Evolutionary conservation across 2,797 vertebrate genomes (phyloP), one percentile per base, ranked within the genome.

Genomic region (Sebastes iracundus): DNA sequence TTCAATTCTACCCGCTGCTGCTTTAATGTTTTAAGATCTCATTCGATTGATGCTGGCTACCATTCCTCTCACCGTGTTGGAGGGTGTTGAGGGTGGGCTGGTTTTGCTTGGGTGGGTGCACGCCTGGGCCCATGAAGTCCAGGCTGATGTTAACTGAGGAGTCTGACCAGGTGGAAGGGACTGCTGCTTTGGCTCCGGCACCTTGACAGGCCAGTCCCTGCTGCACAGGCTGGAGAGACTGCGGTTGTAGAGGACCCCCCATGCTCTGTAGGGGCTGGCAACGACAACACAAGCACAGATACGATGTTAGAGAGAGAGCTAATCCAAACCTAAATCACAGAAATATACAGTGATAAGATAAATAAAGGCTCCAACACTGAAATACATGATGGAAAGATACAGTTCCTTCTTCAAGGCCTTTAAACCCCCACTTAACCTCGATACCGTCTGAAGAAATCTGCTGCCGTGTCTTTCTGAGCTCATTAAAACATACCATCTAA

Each of bases 111-210:
- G 97, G 97, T 75, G 97, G 97, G 75, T 98, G 98, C 95, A 96
- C 95, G 86, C 97, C 97, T 56, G 97, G 98, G 58, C 96, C 95
- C 91, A 99, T 96, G 94, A 97, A 99, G 95, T 99, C 99, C 91
- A 99, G 96, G 91, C 96, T 99, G 94, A 99, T 99, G 95, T 99
- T 98, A 88, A 99, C 97, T 23, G 96, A 97, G 89, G 94, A 96
- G 91, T 99, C 98, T 65, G 97, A 98, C 99, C 99, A 99, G 75
- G 98, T 99, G 63, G 97, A 95, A 3, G 99, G 98, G 84, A 99
- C 93, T 35, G 91, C 69, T 38, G 93, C 94, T 96, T 98, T 99
- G 93, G 93, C 94, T 90, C 93, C 91, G 3, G 94, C 93, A 89
- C 96, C 97, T 88, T 96, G 96, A 92, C 94, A 91, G 88, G 95